Evolutionary conservation across 2,888 invertebrate species (phyloP).

Genomic region (Drosophila austrosaltans): DNA sequence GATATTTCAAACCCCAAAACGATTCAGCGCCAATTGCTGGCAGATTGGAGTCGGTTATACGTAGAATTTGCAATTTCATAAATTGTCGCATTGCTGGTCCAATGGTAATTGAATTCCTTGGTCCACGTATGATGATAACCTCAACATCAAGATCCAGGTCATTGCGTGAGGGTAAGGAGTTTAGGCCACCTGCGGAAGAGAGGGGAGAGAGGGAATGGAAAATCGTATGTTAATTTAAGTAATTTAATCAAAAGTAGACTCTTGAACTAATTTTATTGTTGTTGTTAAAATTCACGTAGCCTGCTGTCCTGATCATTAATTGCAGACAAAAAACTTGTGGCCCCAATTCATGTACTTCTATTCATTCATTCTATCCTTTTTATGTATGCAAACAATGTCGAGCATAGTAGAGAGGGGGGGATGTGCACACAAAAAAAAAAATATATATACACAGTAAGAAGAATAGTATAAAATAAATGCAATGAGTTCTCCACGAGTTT

Average conservation of each 20-base stretch:
- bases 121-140: constrained; percentile 88
- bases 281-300: not conserved
- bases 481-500: constrained; percentile 29
- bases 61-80: constrained; percentile 88
- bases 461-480: constrained; percentile 21
- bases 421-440: not conserved
- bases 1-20: constrained; percentile 90
- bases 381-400: constrained; percentile 58
- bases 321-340: constrained; percentile 41
- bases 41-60: constrained; percentile 89
- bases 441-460: not conserved
- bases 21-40: constrained; percentile 91
- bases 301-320: constrained; percentile 66
- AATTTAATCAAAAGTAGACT: not conserved
- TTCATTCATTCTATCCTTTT: constrained; percentile 11
- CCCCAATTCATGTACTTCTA: constrained; percentile 4
- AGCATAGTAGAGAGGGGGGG: constrained; percentile 10
- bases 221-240: constrained; percentile 21
- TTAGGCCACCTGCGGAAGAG: constrained; percentile 86
- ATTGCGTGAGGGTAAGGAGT: constrained; percentile 86
- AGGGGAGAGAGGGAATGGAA: not conserved
- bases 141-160: constrained; percentile 87
- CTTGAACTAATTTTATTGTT: constrained; percentile 39
- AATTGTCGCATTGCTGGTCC: constrained; percentile 88
- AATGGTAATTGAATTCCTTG: constrained; percentile 88